Percentiles rank a stretch among this genome's conserved stretches.
These are phyloP conservation scores for Hiodon alosoides DNA, from an alignment of 2,113 vertebrate genomes.

Conservation along the genomic window DNA sequence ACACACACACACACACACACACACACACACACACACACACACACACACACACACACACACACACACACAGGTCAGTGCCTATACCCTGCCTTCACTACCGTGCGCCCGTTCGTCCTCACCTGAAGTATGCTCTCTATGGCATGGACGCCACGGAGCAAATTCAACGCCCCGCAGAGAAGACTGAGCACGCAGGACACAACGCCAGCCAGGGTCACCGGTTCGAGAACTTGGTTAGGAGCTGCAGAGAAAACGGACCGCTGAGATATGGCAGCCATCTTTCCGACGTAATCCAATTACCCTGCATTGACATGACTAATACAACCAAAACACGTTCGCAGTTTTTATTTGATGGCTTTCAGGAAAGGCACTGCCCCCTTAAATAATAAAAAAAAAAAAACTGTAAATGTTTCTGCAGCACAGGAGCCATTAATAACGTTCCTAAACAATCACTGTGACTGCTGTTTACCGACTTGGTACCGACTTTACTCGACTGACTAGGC, in stretches of 20 bases:
- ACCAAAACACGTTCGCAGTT: no score
- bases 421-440: no score
- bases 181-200: conserved; percentile 89
- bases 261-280: no score
- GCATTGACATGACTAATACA: no score
- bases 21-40: not conserved
- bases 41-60: not conserved
- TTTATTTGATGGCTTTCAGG: no score
- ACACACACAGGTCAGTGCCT: not conserved
- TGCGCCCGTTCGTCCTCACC: conserved; percentile 54
- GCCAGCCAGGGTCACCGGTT: conserved; percentile 79
- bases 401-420: no score
- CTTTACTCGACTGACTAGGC: no score
- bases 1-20: not conserved
- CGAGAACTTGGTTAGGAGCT: conserved; percentile 86
- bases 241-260: conserved; percentile 24
- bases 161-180: conserved; percentile 85
- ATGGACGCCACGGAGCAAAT: conserved; percentile 94
- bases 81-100: not conserved
- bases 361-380: no score
- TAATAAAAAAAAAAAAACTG: no score
- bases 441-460: no score
- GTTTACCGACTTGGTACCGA: no score
- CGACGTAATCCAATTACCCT: no score
- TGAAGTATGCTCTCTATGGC: conserved; percentile 94